phyloP scores from a whole-genome alignment of 2,113 vertebrate genomes.

The Cichladusa arquata region DNA sequence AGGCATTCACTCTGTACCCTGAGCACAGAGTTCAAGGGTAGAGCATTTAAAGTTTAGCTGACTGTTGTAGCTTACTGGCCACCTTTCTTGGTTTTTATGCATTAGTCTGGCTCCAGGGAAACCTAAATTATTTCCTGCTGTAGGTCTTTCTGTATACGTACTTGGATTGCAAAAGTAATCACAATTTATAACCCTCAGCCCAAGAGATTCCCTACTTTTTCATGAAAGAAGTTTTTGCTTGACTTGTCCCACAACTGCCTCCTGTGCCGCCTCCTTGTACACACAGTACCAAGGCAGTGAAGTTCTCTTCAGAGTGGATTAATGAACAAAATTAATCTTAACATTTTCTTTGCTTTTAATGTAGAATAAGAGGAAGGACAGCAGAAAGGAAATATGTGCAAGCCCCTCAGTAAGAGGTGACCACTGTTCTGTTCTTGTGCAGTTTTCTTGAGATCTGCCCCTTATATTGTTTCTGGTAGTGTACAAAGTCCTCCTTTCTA shows the following conservation, averaged over 20 bases:
- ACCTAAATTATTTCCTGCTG: background rate
- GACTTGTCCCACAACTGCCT: background rate
- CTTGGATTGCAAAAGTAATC: background rate
- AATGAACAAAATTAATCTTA: background rate
- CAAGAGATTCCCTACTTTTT: background rate
- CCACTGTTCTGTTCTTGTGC: background rate
- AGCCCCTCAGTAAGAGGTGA: background rate
- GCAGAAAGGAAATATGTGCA: background rate
- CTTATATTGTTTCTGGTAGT: background rate
- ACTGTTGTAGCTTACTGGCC: background rate
- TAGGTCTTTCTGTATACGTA: background rate
- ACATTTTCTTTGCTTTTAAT: background rate
- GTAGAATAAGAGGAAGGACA: background rate
- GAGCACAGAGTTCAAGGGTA: background rate
- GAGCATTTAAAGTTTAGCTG: constrained; percentile 3
- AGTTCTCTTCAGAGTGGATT: background rate
- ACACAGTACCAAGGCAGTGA: background rate
- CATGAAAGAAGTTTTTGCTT: background rate
- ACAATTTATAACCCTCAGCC: background rate
- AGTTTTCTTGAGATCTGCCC: background rate
- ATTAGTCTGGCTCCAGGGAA: background rate
- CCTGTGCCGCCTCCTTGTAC: background rate
- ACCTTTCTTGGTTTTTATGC: background rate
- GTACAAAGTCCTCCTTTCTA: background rate
- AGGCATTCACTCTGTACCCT: background rate